Evolutionary conservation across 1,140 invertebrate genomes (phyloP), one percentile per base, ranked within the genome.

Genomic region (Mycetomoellerius zeteki): DNA sequence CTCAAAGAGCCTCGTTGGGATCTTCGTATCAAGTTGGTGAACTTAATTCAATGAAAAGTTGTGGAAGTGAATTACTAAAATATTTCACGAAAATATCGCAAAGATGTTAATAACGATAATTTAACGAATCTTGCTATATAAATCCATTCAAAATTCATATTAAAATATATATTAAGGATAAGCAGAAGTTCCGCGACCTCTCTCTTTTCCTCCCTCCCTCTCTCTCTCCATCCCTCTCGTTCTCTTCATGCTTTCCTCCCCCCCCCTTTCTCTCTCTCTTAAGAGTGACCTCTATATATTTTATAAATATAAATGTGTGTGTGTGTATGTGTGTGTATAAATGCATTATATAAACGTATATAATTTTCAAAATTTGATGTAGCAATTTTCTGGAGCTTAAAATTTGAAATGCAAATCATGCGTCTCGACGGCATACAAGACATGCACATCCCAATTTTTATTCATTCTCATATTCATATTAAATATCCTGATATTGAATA

Each of bases 101-200:
- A 72, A 73, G 24, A 72, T 50, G 19, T 19, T 19, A 21, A 52
- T 27, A 52, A 72, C 12, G 2, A 12, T 30, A 54, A 19, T n/a
- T n/a, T 14, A 50, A 8, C 19, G 30, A 72, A 5, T 71, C 7
- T 50, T 27, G 7, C 0, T 52, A 12, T 16, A 27, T 10, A 24
- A 24, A 10, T 19, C 3, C 16, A 21, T 54, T 73, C 19, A 5
- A 54, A 73, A 73, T 73, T 54, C 27, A 12, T 21, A 10, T n/a
- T 54, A 73, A 21, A 73, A 54, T 54, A 54, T n/a, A 30, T 73
- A 73, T 71, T 52, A 19, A 71, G 27, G 16, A 73, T 64, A 73
- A 33, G 24, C 19, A 54, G 24, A 52, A 52, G 27, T 54, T 54
- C 5, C 24, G 5, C 24, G 24, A 72, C 12, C 12, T 43, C 19